Conservation (phyloP, 2,797 vertebrate species). For the Zenarchopterus dispar region DNA sequence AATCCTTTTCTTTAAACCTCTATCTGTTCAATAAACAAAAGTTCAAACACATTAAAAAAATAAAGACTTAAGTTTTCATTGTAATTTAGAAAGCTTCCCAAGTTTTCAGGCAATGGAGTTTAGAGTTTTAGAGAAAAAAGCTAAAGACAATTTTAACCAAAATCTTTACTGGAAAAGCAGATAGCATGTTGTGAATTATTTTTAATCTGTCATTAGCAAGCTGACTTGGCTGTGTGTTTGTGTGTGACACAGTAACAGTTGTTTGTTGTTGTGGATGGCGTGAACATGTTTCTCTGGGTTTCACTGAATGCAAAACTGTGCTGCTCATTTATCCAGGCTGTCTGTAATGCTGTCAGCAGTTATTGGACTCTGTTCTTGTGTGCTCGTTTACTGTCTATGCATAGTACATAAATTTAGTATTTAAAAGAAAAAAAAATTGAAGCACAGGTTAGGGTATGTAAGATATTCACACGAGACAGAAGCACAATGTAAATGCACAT, state of each 20-base stretch:
- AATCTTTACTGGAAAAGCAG: constrained; percentile 5
- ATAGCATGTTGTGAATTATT: constrained; percentile 14
- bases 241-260: constrained; percentile 23
- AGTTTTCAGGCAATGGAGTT: too few relatives aligned
- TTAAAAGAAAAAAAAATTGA: constrained; percentile 3
- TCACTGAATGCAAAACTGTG: constrained; percentile 37
- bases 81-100: neutral
- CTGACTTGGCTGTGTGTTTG: constrained; percentile 23
- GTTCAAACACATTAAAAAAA: too few relatives aligned
- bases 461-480: constrained; percentile 45
- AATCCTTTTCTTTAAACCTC: too few relatives aligned
- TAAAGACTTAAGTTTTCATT: neutral
- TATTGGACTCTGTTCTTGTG: constrained; percentile 36
- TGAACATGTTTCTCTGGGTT: constrained; percentile 16
- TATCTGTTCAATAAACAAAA: too few relatives aligned
- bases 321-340: constrained; percentile 37
- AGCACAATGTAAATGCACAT: constrained; percentile 69
- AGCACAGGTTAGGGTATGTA: constrained; percentile 46
- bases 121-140: too few relatives aligned
- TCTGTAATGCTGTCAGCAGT: constrained; percentile 8
- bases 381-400: constrained; percentile 44
- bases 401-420: constrained; percentile 38
- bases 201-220: neutral
- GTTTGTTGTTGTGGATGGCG: constrained; percentile 46
- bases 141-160: neutral